A percentile compares a stretch with the other conserved stretches of the same genome.
phyloP scores from a whole-genome alignment of 1,140 invertebrate genomes.

The Cecropterus lyciades region DNA sequence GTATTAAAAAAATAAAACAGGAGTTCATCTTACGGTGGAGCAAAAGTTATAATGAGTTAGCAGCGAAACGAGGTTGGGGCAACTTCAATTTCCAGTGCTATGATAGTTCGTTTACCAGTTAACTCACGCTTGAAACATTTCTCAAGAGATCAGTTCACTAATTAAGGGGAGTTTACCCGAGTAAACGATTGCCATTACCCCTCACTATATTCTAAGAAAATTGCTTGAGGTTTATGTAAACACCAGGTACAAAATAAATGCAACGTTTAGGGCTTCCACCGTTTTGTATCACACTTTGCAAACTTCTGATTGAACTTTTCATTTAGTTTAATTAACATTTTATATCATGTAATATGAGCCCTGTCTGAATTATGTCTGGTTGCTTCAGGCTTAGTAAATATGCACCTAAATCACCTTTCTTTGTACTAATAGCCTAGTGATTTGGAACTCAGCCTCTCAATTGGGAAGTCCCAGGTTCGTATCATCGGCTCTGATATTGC shows the following conservation, averaged over 20 bases:
- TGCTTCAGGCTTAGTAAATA: too few relatives aligned
- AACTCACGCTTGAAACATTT: not conserved
- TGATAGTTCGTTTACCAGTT: conserved; percentile 3
- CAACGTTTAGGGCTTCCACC: not conserved
- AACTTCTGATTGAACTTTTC: not conserved
- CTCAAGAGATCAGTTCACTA: conserved; percentile 3
- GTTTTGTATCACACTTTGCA: not conserved
- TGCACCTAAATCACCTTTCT: too few relatives aligned
- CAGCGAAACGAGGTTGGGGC: not conserved
- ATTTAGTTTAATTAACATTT: too few relatives aligned
- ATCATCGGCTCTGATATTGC: too few relatives aligned
- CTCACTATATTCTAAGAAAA: not conserved
- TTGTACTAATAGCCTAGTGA: too few relatives aligned
- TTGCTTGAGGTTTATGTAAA: conserved; percentile 3
- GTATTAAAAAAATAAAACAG: not conserved
- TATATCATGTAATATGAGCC: too few relatives aligned
- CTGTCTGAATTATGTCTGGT: too few relatives aligned
- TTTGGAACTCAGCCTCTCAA: too few relatives aligned
- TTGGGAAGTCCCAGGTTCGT: too few relatives aligned
- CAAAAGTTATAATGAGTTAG: conserved; percentile 3
- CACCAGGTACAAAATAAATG: not conserved
- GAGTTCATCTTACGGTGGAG: not conserved
- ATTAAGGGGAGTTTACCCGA: not conserved
- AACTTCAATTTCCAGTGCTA: not conserved
- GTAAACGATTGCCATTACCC: not conserved